A percentile compares a stretch with the other conserved stretches of the same genome.
Evolutionary conservation across 2,888 invertebrate genomes (phyloP).

Genomic region (Oscheius sp.): DNA sequence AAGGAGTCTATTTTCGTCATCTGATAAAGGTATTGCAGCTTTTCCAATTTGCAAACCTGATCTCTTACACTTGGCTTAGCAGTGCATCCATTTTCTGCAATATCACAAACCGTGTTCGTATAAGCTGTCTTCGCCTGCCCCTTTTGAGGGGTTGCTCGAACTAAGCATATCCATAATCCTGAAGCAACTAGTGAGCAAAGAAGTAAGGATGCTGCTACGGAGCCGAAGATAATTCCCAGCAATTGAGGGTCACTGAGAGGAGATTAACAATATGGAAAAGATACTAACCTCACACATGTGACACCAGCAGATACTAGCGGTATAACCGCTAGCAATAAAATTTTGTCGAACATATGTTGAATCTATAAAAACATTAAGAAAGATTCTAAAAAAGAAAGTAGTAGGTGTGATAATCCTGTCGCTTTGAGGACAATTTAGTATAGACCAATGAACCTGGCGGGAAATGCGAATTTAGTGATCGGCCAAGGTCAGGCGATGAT

Average conservation of each 20-base stretch:
- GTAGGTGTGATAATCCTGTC: neutral
- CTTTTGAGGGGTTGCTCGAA: slow-evolving; percentile 33
- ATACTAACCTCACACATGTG: slow-evolving; percentile 14
- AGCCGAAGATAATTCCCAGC: slow-evolving; percentile 64
- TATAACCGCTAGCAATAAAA: slow-evolving; percentile 14
- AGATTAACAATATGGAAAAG: neutral
- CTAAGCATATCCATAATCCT: slow-evolving; percentile 52
- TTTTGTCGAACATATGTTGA: neutral
- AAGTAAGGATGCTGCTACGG: slow-evolving; percentile 61
- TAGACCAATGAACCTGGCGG: slow-evolving; percentile 24
- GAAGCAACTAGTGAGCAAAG: slow-evolving; percentile 55
- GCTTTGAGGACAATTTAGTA: slow-evolving; percentile 17
- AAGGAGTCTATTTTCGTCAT: slow-evolving; percentile 61
- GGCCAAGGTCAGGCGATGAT: slow-evolving; percentile 29
- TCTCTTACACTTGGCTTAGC: slow-evolving; percentile 34
- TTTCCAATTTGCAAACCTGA: slow-evolving; percentile 20
- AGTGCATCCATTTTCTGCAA: slow-evolving; percentile 48
- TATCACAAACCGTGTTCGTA: slow-evolving; percentile 47
- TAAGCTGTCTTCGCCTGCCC: slow-evolving; percentile 42
- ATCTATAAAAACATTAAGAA: neutral
- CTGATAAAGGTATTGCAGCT: slow-evolving; percentile 23
- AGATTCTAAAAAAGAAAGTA: neutral
- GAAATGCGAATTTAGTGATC: slow-evolving; percentile 26
- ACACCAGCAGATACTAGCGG: slow-evolving; percentile 13
- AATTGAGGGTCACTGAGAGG: slow-evolving; percentile 53